phyloP scores from a whole-genome alignment of 2,888 invertebrate species.

The Acronicta aceris region DNA sequence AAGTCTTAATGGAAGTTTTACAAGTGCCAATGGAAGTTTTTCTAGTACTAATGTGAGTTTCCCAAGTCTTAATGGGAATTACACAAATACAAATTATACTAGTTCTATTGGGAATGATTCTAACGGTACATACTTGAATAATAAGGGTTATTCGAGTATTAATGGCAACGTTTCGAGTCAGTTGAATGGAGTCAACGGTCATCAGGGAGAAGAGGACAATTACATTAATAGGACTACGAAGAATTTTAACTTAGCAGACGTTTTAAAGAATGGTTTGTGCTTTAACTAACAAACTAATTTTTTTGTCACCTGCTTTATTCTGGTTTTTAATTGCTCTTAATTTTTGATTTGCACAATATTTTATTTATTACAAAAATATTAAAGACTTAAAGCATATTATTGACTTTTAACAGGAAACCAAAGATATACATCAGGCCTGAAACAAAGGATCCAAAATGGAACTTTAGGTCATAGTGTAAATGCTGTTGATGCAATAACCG shows the following conservation, averaged over 20 bases:
- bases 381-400: neutral
- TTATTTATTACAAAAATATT: neutral
- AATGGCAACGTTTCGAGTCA: slow-evolving; percentile 48
- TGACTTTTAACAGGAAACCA: slow-evolving; percentile 83
- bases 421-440: slow-evolving; percentile 88
- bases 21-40: slow-evolving; percentile 35
- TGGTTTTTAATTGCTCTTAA: slow-evolving; percentile 43
- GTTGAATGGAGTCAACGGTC: slow-evolving; percentile 65
- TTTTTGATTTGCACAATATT: slow-evolving; percentile 21
- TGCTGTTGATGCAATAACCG: slow-evolving; percentile 78
- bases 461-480: slow-evolving; percentile 87
- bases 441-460: slow-evolving; percentile 90
- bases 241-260: slow-evolving; percentile 71
- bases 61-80: slow-evolving; percentile 47
- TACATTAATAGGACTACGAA: slow-evolving; percentile 63
- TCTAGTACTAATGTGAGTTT: slow-evolving; percentile 43
- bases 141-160: slow-evolving; percentile 47
- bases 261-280: slow-evolving; percentile 85
- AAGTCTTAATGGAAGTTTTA: slow-evolving; percentile 40
- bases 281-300: slow-evolving; percentile 79
- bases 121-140: slow-evolving; percentile 64
- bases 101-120: slow-evolving; percentile 60
- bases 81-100: slow-evolving; percentile 52
- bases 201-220: slow-evolving; percentile 69
- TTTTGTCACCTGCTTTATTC: slow-evolving; percentile 53